Evolutionary conservation across 2,888 invertebrate genomes (phyloP), one percentile per base, ranked within the genome.

Genomic region (Parnassius orleans): DNA sequence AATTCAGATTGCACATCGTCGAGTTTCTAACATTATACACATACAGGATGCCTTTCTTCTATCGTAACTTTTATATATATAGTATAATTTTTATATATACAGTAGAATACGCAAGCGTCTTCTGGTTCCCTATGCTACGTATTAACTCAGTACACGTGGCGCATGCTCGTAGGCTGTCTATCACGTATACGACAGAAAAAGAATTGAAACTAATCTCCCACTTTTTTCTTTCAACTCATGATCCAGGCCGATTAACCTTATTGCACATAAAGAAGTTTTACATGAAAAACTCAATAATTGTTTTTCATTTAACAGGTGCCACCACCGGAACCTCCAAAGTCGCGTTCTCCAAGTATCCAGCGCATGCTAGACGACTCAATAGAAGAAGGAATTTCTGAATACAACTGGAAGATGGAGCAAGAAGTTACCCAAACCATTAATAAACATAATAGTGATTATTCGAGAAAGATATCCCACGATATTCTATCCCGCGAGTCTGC

Each of bases 401-500:
- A 86, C 85, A 92, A 87, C 77, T 92, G 83, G 92, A 84, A 90
- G 71, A 80, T 86, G 66, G 88, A 86, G 63, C 81, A 80, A 12
- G 85, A 86, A 44, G 83, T 85, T 19, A 65, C 78, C 0, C 80
- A 77, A 60, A 69, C 77, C 1, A 67, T 78, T 57, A 67, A 66
- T 53, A 81, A 82, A 66, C 78, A 78, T 67, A 69, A 71, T 50
- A 81, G 72, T 68, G 85, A 87, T 67, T 87, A 88, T 67, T 87
- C 87, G 0, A 92, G 96, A 70, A 96, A 96, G 78, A 94, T 93
- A 52, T 96, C 96, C 0, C 95, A 96, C 74, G 96, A 96, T 70
- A 93, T 95, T 0, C 84, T 97, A 0, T 97, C 97, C 0, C 86
- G 97, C 62, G 95, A 95, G 74, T 97, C 97, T 0, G 97, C 97